These are phyloP conservation scores for Macropis europaea DNA, from an alignment of 2,888 invertebrate genomes.

Conservation along the genomic window DNA sequence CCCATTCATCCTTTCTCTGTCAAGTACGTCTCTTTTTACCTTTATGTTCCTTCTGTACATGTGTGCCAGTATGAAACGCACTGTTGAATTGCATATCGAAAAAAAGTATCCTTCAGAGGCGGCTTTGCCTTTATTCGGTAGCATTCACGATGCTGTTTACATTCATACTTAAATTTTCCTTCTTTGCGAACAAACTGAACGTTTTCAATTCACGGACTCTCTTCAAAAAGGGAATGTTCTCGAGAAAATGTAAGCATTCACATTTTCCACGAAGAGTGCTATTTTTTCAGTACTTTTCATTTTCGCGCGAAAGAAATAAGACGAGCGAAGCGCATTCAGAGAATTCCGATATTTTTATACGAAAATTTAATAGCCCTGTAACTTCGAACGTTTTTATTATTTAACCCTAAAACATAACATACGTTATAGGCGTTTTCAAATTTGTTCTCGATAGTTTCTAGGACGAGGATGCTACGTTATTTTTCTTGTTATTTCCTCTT, in stretches of 20 bases:
- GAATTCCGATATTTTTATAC: neutral
- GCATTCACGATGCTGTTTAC: conserved; percentile 18
- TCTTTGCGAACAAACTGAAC: conserved; percentile 4
- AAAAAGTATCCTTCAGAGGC: conserved; percentile 10
- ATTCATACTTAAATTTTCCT: conserved; percentile 33
- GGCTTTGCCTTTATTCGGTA: conserved; percentile 17
- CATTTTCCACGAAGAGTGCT: neutral
- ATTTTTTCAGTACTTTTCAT: conserved; percentile 4
- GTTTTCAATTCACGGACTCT: conserved; percentile 10
- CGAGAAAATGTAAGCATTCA: neutral
- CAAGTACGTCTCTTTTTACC: conserved; percentile 14
- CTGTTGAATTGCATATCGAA: neutral
- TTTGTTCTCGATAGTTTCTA: neutral
- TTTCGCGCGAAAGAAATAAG: neutral
- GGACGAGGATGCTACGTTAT: neutral
- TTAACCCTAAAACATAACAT: neutral
- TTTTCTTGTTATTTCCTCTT: neutral
- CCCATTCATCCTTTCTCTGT: conserved; percentile 17
- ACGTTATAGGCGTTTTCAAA: neutral
- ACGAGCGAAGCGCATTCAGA: no score
- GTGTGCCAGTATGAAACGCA: neutral
- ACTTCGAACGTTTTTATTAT: neutral
- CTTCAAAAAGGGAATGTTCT: neutral
- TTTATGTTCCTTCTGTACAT: neutral
- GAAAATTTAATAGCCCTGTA: neutral